Evolutionary conservation across 2,797 vertebrate genomes (phyloP).

Genomic region (Sciaenops ocellatus): DNA sequence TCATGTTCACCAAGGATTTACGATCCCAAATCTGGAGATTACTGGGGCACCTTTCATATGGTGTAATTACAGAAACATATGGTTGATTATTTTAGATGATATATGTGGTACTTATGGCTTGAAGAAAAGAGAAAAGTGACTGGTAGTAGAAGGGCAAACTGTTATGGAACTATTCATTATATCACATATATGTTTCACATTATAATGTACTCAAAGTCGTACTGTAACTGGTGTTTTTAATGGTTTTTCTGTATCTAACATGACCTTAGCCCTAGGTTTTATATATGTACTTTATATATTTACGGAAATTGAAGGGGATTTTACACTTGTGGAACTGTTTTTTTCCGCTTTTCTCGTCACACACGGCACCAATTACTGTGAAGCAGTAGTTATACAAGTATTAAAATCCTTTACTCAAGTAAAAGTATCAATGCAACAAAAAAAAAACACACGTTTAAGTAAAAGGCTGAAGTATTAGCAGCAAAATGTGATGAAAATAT

Average conservation of each 20-base stretch:
- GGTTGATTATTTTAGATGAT: conserved; percentile 68
- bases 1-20: conserved; percentile 61
- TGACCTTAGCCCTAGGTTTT: background rate
- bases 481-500: background rate
- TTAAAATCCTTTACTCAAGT: background rate
- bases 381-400: background rate
- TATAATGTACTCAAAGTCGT: conserved; percentile 12
- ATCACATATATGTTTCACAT: conserved; percentile 6
- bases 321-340: background rate
- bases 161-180: conserved; percentile 37
- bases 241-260: conserved; percentile 13
- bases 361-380: background rate
- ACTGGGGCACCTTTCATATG: conserved; percentile 35
- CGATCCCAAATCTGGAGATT: conserved; percentile 53
- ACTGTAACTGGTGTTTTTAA: conserved; percentile 19
- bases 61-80: conserved; percentile 70
- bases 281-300: conserved; percentile 13
- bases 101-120: conserved; percentile 48
- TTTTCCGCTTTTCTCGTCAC: background rate
- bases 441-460: background rate
- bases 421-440: background rate
- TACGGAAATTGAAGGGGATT: background rate
- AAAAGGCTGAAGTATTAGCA: background rate
- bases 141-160: conserved; percentile 20
- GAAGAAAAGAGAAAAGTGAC: conserved; percentile 28